phyloP scores from a whole-genome alignment of 1,140 invertebrate genomes.

The Helicorthomorpha holstii region DNA sequence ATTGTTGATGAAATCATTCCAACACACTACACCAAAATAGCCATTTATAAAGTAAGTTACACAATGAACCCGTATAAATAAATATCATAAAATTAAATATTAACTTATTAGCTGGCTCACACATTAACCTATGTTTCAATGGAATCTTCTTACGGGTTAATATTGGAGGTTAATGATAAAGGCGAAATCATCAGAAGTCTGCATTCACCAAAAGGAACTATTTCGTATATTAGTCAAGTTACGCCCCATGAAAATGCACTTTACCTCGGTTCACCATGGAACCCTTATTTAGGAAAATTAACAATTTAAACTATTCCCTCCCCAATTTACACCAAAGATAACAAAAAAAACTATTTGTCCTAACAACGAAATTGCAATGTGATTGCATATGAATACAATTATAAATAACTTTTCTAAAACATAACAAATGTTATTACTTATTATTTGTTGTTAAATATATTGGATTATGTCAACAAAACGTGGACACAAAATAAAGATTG shows the following conservation, averaged over 20 bases:
- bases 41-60: constrained; percentile 17
- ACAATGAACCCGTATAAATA: no score
- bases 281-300: constrained; percentile 42
- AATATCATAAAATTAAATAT: no score
- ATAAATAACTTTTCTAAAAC: no score
- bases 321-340: no score
- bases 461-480: no score
- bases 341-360: no score
- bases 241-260: constrained; percentile 25
- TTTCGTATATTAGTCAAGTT: constrained; percentile 21
- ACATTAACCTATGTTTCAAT: constrained; percentile 22
- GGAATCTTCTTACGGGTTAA: constrained; percentile 15
- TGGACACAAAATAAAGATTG: no score
- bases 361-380: no score
- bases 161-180: constrained; percentile 17
- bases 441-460: no score
- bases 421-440: no score
- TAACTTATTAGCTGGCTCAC: constrained; percentile 28
- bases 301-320: background rate
- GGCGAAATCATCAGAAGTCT: constrained; percentile 20
- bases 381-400: no score
- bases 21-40: constrained; percentile 2
- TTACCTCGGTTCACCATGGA: constrained; percentile 50
- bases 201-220: constrained; percentile 22
- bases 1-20: constrained; percentile 9